These are phyloP conservation scores for Drosophila funebris DNA, from an alignment of 1,140 invertebrate species.

Conservation along the genomic window DNA sequence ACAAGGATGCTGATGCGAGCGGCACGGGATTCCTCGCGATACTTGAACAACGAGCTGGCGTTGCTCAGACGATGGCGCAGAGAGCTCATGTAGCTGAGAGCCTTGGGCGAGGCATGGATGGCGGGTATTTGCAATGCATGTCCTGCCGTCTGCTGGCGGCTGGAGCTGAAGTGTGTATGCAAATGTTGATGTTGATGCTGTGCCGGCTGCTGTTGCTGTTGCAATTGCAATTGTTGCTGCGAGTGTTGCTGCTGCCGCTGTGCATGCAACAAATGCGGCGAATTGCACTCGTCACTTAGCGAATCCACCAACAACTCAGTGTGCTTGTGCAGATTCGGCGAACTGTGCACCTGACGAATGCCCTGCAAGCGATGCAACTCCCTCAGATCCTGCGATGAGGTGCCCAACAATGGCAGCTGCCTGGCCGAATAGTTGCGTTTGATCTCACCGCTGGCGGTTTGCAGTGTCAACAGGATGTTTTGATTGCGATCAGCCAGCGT, in stretches of 20 bases:
- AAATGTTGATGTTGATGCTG: slow-evolving; percentile 50
- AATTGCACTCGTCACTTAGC: slow-evolving; percentile 47
- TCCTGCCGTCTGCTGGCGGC: slow-evolving; percentile 24
- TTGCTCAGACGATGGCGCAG: slow-evolving; percentile 91
- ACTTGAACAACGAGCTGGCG: slow-evolving; percentile 91
- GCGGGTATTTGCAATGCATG: slow-evolving; percentile 78
- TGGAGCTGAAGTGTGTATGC: slow-evolving; percentile 38
- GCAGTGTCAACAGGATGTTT: slow-evolving; percentile 74
- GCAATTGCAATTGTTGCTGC: slow-evolving; percentile 47
- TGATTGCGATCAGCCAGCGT: slow-evolving; percentile 64
- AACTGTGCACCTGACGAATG: slow-evolving; percentile 81
- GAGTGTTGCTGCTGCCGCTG: slow-evolving; percentile 55
- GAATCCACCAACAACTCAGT: slow-evolving; percentile 59
- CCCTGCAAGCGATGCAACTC: slow-evolving; percentile 63
- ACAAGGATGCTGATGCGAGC: slow-evolving; percentile 90
- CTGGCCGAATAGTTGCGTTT: slow-evolving; percentile 79
- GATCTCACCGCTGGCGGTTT: slow-evolving; percentile 75
- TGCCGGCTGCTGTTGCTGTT: slow-evolving; percentile 45
- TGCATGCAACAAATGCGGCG: slow-evolving; percentile 67
- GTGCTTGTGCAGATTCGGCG: slow-evolving; percentile 79
- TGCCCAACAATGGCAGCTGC: slow-evolving; percentile 68
- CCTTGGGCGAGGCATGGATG: slow-evolving; percentile 79
- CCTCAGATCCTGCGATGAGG: slow-evolving; percentile 70
- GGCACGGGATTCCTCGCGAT: slow-evolving; percentile 91
- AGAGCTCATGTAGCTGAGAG: slow-evolving; percentile 87